Base-by-base conservation (phyloP, 2,888 invertebrate species). In the Nemotelus nigrinus region DNA sequence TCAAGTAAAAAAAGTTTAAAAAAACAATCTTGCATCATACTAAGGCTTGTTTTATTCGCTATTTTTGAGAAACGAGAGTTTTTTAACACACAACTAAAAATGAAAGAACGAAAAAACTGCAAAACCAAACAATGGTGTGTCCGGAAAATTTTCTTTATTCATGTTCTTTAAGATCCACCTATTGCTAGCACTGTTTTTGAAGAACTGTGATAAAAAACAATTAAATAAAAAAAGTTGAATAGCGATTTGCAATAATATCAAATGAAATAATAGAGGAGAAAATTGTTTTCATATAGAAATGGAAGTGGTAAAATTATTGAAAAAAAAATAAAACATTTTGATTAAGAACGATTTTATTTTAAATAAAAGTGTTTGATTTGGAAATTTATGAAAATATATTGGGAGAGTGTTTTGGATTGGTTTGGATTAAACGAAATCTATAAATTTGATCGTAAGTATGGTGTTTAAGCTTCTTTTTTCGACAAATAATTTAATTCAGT, bases 161-260 rank as follows among this genome's bases (percentile, higher is more conserved):
- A 50, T 60, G 60, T 60, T 74, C 60, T 74, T 60, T 74, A 41
- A 60, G 8, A 74, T 60, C 74, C 48, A 74, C 74, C 74, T 74
- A 74, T 74, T 74, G 74, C 74, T 74, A 70, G 63, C 74, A 63
- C 74, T 74, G 74, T 74, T 74, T 74, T 74, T 74, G 74, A 74
- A 74, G 74, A 74, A 74, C 74, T 74, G 74, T 74, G 74, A 74
- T 74, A 74, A 74, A 63, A 44, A 60, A 60, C 60, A 44, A 68
- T n/a, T 47, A 64, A 64, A 58, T 74, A 65, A 45, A 65, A 45
- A 45, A n/a, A 53, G 70, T 70, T 70, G 53, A 10, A 70, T 55
- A 10, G 70, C 74, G 74, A 63, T 63, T 74, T 60, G 74, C 74
- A 74, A 74, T 74, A 74, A 74, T 60, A 48, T 47, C 41, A 48